phyloP scores from a whole-genome alignment of 2,888 invertebrate species.

The Andrena bicolor region DNA sequence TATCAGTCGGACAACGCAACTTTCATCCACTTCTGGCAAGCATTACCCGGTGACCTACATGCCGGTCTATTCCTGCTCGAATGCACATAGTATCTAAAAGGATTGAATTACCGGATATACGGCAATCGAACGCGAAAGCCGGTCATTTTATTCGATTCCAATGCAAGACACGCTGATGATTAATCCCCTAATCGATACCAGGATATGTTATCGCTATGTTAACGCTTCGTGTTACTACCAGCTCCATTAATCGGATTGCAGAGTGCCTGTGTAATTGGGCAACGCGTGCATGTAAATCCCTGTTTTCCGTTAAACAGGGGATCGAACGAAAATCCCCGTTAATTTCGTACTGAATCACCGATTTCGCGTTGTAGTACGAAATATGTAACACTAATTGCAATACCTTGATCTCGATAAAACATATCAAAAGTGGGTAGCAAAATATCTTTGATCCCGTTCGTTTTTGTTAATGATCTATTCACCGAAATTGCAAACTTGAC shows the following conservation, averaged over 20 bases:
- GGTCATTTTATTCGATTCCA: conserved; percentile 27
- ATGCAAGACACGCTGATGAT: conserved; percentile 15
- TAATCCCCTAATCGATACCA: conserved; percentile 7
- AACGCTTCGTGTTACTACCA: conserved; percentile 14
- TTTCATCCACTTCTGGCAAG: not conserved
- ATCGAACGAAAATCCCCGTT: not conserved
- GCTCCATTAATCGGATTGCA: conserved; percentile 13
- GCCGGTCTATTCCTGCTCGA: conserved; percentile 16
- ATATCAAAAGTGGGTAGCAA: not conserved
- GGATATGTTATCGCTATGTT: not conserved
- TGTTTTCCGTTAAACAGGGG: not conserved
- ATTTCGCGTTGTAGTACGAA: not conserved
- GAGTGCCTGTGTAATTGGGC: not conserved
- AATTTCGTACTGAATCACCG: not conserved
- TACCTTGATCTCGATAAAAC: not conserved
- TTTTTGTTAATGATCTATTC: not conserved
- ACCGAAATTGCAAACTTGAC: no score
- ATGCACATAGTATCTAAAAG: conserved; percentile 2
- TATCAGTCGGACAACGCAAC: not conserved
- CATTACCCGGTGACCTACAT: conserved; percentile 38
- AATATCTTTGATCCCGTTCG: not conserved
- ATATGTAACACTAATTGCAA: not conserved
- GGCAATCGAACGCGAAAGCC: conserved; percentile 24
- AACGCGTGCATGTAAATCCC: not conserved
- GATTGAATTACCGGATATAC: conserved; percentile 23